phyloP scores from a whole-genome alignment of 2,113 vertebrate species.

The Nettapus auritus region DNA sequence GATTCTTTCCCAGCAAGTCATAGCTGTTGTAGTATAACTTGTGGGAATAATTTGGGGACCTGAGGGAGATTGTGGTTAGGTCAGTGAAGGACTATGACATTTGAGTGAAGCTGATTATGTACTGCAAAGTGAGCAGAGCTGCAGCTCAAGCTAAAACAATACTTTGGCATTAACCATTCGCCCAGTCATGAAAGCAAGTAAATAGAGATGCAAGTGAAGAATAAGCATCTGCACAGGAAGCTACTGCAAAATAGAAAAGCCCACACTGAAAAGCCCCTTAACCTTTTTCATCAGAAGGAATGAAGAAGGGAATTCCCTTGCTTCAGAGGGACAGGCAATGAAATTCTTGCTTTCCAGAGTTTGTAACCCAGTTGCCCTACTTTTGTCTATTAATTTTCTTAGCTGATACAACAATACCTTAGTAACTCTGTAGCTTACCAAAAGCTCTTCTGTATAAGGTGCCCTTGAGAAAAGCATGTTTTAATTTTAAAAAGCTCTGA shows the following conservation, averaged over 20 bases:
- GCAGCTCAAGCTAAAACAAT: background rate
- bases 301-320: background rate
- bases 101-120: background rate
- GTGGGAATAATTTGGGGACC: slow-evolving; percentile 25
- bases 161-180: background rate
- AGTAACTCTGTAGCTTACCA: background rate
- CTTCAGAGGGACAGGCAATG: background rate
- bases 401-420: background rate
- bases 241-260: background rate
- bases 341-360: background rate
- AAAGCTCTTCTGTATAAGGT: background rate
- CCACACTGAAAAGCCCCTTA: background rate
- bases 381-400: background rate
- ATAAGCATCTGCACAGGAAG: background rate
- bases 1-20: slow-evolving; percentile 69
- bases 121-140: background rate
- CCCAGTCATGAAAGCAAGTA: background rate
- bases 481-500: background rate
- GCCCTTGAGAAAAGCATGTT: background rate
- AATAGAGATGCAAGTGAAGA: background rate
- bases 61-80: slow-evolving; percentile 22
- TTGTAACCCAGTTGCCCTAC: background rate
- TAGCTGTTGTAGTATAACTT: background rate
- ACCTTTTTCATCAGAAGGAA: background rate
- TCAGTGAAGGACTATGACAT: background rate